Evolutionary conservation across 2,113 vertebrate species (phyloP).

Genomic region (Muscicapa adusta): DNA sequence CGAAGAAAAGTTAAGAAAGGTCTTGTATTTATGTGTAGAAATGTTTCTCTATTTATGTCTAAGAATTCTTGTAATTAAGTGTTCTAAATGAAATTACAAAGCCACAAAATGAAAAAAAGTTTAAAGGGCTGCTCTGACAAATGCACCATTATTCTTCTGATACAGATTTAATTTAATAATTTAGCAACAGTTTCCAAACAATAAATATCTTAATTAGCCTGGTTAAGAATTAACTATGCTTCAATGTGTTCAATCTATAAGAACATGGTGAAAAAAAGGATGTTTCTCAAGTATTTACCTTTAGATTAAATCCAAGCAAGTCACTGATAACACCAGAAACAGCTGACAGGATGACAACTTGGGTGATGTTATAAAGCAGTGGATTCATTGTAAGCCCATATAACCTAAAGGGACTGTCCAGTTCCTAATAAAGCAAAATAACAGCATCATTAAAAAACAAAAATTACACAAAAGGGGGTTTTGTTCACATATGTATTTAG

Average conservation of each 20-base stretch:
- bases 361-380: slow-evolving; percentile 97
- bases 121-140: neutral
- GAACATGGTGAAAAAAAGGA: neutral
- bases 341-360: slow-evolving; percentile 96
- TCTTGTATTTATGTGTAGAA: neutral
- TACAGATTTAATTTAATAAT: neutral
- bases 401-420: slow-evolving; percentile 93
- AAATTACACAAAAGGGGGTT: neutral
- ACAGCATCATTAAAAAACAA: neutral
- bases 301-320: slow-evolving; percentile 96
- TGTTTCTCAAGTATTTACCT: slow-evolving; percentile 74
- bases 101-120: neutral
- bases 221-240: neutral
- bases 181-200: neutral
- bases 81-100: neutral
- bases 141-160: neutral
- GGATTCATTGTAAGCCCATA: slow-evolving; percentile 98
- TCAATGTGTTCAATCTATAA: neutral
- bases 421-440: slow-evolving; percentile 76
- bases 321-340: slow-evolving; percentile 98
- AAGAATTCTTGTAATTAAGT: neutral
- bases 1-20: neutral
- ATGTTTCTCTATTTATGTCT: neutral
- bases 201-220: neutral
- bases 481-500: neutral